phyloP scores from a whole-genome alignment of 1,140 invertebrate species.

The Anastrepha obliqua region DNA sequence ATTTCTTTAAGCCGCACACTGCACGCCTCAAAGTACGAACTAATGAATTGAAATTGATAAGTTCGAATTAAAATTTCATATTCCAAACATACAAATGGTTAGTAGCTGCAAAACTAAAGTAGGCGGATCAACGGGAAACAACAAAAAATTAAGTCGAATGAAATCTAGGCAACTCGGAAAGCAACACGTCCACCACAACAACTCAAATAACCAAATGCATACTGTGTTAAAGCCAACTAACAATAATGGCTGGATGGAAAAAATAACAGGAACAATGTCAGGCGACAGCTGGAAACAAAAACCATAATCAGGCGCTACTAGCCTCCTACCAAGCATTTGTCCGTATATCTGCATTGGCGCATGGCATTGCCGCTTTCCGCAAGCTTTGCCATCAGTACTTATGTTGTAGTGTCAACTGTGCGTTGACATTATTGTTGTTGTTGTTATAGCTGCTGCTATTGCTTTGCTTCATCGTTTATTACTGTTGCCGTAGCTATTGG shows the following conservation, averaged over 20 bases:
- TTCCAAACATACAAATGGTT: neutral
- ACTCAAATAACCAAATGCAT: neutral
- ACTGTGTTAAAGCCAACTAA: neutral
- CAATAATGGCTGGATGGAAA: neutral
- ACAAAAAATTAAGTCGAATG: neutral
- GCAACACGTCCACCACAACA: neutral
- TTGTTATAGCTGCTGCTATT: neutral
- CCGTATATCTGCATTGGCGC: neutral
- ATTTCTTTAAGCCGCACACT: no score
- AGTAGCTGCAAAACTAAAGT: neutral
- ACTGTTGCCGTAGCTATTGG: neutral
- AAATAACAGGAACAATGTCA: neutral
- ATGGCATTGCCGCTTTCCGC: neutral
- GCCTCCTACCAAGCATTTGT: neutral
- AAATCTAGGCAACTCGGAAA: slow-evolving; percentile 10
- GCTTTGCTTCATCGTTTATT: neutral
- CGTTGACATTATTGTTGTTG: slow-evolving; percentile 2
- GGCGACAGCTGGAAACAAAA: slow-evolving; percentile 22
- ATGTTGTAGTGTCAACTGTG: neutral
- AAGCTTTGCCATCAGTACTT: slow-evolving; percentile 30
- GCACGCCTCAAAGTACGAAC: no score
- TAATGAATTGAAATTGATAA: no score
- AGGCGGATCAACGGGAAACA: neutral
- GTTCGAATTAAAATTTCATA: neutral
- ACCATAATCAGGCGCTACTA: slow-evolving; percentile 10